These are phyloP conservation scores for Nomada fabriciana DNA, from an alignment of 2,888 invertebrate genomes.

Conservation along the genomic window DNA sequence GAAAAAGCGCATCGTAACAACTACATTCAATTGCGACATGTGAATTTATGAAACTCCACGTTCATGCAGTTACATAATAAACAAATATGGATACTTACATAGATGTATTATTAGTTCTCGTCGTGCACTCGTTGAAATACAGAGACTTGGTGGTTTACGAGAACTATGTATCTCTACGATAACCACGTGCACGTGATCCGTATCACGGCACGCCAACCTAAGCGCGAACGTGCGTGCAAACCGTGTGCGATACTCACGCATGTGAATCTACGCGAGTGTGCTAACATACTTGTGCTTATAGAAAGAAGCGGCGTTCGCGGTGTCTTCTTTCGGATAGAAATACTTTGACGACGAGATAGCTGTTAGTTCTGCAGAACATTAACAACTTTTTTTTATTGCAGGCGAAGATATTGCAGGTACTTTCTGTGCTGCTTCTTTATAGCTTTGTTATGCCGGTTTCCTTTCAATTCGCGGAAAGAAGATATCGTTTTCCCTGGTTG, in stretches of 20 bases:
- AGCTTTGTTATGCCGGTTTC: neutral
- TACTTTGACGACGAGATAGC: neutral
- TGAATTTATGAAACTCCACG: too few species aligned
- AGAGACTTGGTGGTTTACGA: slow-evolving; percentile 29
- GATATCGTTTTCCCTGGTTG: neutral
- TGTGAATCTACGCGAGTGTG: slow-evolving; percentile 59
- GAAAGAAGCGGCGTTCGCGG: neutral
- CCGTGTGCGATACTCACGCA: slow-evolving; percentile 53
- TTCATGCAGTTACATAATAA: too few species aligned
- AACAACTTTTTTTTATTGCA: neutral
- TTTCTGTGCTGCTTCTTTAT: neutral
- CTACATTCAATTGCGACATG: too few species aligned
- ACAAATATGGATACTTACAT: too few species aligned
- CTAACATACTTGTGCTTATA: slow-evolving; percentile 37
- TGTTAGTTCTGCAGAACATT: neutral
- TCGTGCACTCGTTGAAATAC: neutral
- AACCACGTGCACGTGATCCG: slow-evolving; percentile 49
- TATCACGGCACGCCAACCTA: slow-evolving; percentile 35
- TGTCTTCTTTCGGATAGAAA: neutral
- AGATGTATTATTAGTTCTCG: slow-evolving; percentile 38
- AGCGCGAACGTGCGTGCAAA: slow-evolving; percentile 37
- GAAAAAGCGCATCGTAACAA: too few species aligned
- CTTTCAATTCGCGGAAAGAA: neutral
- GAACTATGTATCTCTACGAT: slow-evolving; percentile 23
- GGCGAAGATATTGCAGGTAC: neutral